Conservation (phyloP, 1,140 invertebrate species). For the Physella acuta region DNA sequence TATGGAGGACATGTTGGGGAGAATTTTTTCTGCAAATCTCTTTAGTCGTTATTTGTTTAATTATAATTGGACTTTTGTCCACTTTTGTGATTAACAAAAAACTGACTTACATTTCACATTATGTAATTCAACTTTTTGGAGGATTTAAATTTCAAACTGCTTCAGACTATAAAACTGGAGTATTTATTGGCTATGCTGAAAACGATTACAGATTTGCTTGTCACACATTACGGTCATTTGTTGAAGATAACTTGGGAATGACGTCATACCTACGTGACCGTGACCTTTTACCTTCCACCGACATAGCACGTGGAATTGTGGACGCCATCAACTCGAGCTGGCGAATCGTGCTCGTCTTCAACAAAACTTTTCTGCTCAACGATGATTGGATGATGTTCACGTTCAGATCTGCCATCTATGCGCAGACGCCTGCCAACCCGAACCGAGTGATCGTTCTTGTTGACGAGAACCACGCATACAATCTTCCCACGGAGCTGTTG, state of each 20-base stretch:
- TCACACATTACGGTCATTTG: background rate
- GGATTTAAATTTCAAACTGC: background rate
- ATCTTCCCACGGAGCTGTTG: background rate
- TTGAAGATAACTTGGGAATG: background rate
- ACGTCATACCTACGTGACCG: background rate
- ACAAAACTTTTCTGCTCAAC: background rate
- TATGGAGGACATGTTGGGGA: background rate
- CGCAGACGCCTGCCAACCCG: background rate
- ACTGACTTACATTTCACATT: background rate
- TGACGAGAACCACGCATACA: background rate
- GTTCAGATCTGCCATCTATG: background rate
- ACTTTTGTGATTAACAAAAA: background rate
- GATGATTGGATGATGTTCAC: conserved; percentile 1
- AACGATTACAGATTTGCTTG: conserved; percentile 1
- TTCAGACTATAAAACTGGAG: background rate
- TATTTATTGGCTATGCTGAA: conserved; percentile 6
- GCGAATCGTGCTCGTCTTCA: conserved; percentile 2
- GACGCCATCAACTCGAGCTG: conserved; percentile 3
- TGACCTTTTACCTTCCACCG: background rate
- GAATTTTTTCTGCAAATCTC: background rate
- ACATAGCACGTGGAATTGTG: background rate
- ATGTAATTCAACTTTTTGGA: background rate
- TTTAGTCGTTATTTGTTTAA: background rate
- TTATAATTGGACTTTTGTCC: background rate
- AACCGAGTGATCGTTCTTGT: background rate